Conservation (phyloP, 2,888 invertebrate species). For the Amphiduros pacificus region DNA sequence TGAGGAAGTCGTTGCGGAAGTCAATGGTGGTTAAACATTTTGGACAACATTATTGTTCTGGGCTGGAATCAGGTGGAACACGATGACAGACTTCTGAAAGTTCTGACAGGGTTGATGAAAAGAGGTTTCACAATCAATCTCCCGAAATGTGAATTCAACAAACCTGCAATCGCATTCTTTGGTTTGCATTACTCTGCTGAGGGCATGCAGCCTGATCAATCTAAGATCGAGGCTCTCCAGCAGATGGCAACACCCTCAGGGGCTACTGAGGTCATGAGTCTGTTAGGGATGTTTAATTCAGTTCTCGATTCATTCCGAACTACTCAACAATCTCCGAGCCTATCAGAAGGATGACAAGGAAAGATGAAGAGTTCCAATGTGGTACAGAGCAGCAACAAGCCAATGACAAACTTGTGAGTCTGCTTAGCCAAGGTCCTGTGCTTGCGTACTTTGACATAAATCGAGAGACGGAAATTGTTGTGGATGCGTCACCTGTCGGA, state of each 20-base stretch:
- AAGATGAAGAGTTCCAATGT: neutral
- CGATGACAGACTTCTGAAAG: conserved; percentile 2
- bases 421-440: neutral
- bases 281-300: conserved; percentile 30
- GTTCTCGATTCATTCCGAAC: neutral
- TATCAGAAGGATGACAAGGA: neutral
- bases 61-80: neutral
- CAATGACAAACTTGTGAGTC: conserved; percentile 1
- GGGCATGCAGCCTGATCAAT: neutral
- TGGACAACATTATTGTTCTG: conserved; percentile 2
- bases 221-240: conserved; percentile 1
- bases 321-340: neutral
- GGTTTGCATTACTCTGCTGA: conserved; percentile 7
- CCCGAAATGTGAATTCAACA: neutral
- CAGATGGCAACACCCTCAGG: conserved; percentile 33
- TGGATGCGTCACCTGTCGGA: conserved; percentile 27
- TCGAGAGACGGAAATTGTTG: conserved; percentile 10
- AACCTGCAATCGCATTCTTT: neutral
- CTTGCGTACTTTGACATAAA: neutral
- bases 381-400: neutral
- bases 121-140: neutral
- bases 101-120: conserved; percentile 14
- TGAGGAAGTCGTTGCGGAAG: neutral
- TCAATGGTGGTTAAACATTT: neutral
- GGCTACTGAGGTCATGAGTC: conserved; percentile 30